Base-by-base conservation (phyloP, 2,888 invertebrate genomes). In the Selenia dentaria region DNA sequence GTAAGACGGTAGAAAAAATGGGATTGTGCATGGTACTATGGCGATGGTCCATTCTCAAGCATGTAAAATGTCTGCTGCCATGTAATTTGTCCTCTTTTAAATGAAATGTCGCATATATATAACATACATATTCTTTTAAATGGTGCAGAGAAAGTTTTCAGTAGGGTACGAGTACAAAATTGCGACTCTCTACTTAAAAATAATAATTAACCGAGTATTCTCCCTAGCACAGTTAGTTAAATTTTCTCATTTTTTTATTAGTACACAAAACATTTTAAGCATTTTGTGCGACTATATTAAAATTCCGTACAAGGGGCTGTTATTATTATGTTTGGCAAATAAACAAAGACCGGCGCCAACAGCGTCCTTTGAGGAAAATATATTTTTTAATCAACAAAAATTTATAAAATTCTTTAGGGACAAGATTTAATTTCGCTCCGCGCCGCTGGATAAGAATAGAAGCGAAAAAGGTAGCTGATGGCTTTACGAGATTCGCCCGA, bases 341-440 rank as follows among this genome's bases (percentile, higher is more conserved):
- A 47, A 49, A 51, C 31, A 39, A 40, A 41, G 13, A 28, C 8
- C 35, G 41, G 32, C 35, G 56, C 51, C 46, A 47, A 35, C 38
- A 20, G 35, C 27, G 26, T 26, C 38, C 38, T 36, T 47, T 20
- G 37, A 37, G 26, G 26, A 36, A 47, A 51, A 50, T 36, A 32
- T 43, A 36, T 43, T 49, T 46, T 53, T 44, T 49, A 47, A 51
- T 51, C 46, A 44, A 47, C 38, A 43, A 40, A 25, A 43, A 43
- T 38, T 37, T 33, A 39, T 51, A 29, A 44, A 40, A 38, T 34
- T 24, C 28, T 35, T 41, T 44, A 32, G 27, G 37, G 37, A 27
- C 42, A 12, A 29, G 11, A 35, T 41, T 37, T 43, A 36, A 43
- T 36, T 48, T 48, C 18, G 22, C 22, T 41, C 5, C 28, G 28